Base-by-base conservation (phyloP, 2,888 invertebrate species). In the Trileptium ribeirensis region DNA sequence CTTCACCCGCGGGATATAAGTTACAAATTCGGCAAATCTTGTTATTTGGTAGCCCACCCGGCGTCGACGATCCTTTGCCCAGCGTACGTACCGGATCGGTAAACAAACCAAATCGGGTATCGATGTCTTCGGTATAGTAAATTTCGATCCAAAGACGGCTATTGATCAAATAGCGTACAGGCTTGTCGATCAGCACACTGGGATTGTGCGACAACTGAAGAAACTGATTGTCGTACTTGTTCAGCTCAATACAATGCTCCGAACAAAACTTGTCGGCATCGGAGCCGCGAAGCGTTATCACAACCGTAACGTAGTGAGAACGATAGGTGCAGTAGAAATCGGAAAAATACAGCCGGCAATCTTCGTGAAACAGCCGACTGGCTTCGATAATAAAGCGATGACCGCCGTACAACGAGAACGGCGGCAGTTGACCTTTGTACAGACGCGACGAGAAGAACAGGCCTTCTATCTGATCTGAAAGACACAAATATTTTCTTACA, bases 251-350 rank as follows among this genome's bases (percentile, higher is more conserved):
- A 15, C 86, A 82, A 29, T 78, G 74, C 0, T 81, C 78, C 19
- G 67, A 39, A 80, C 86, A 86, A 83, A 83, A 87, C 8, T 84
- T 64, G 81, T 87, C 87, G 1, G 85, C 84, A 8, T 83, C 83
- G n/a, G 86, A 85, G 31, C 82, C 84, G 38, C 81, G 82, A 0
- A 81, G n/a, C 70, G 85, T 85, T 2, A 88, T 80, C 3, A 88
- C 87, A 2, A 89, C 81, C 0, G 88, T 88, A 19, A 88, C 86
- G 81, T 88, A 88, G 83, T 89, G 89, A 3, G 83, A 83, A 24
- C 81, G 78, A 74, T 85, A 84, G 83, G 87, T 87, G 83, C 89
- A 89, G 84, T 89, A 89, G 84, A 88, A 89, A 82, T 89, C 89
- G n/a, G 87, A 85, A 81, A 89, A 89, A 81, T 89, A 89, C 78